Conservation (phyloP, 2,888 invertebrate genomes). For the Dynastes hyllus region DNA sequence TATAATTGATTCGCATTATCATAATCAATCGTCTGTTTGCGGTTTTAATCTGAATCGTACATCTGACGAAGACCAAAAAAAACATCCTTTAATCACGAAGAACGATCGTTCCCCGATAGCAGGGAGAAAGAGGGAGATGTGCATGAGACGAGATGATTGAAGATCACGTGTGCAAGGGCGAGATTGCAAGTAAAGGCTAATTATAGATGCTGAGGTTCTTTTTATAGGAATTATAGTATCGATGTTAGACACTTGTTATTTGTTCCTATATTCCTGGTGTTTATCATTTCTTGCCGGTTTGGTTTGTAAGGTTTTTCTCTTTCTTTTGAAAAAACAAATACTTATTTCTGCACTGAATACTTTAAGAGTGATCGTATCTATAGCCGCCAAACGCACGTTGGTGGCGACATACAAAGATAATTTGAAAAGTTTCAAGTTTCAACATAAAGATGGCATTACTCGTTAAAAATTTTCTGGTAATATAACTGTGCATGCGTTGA, state of each 20-base stretch:
- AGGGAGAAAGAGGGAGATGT: neutral
- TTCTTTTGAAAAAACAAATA: too few relatives aligned
- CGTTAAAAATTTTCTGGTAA: too few relatives aligned
- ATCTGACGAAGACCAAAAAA: neutral
- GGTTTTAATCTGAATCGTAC: conserved; percentile 14
- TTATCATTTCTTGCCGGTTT: neutral
- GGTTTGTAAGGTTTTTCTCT: too few relatives aligned
- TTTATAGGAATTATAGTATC: neutral
- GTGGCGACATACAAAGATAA: too few relatives aligned
- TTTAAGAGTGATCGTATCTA: too few relatives aligned
- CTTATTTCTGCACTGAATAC: too few relatives aligned
- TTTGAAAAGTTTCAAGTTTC: too few relatives aligned
- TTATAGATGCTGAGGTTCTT: neutral
- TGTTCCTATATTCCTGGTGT: neutral
- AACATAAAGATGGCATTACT: too few relatives aligned
- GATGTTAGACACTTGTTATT: neutral
- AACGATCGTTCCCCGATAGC: neutral
- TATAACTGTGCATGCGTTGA: too few relatives aligned
- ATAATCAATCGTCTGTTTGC: conserved; percentile 40
- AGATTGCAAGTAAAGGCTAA: too few relatives aligned
- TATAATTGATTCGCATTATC: conserved; percentile 43
- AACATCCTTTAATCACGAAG: conserved; percentile 25
- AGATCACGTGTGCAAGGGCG: conserved; percentile 3
- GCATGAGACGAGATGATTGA: neutral
- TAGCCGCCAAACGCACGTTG: too few relatives aligned